phyloP scores from a whole-genome alignment of 2,888 invertebrate species.

The Troides aeacus region DNA sequence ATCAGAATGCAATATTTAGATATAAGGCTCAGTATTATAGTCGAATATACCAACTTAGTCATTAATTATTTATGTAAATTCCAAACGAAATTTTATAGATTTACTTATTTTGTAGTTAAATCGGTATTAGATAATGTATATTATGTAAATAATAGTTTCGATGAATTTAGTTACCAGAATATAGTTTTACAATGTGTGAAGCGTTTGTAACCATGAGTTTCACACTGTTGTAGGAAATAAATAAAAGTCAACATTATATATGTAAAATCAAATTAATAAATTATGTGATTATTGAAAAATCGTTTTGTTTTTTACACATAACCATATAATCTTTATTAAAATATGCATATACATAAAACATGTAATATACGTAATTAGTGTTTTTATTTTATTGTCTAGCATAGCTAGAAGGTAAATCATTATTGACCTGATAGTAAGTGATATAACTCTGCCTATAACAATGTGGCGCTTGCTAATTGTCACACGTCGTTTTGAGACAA shows the following conservation, averaged over 20 bases:
- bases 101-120: constrained; percentile 40
- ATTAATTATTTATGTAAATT: constrained; percentile 73
- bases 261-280: constrained; percentile 64
- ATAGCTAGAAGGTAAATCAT: no score
- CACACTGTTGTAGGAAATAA: constrained; percentile 15
- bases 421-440: no score
- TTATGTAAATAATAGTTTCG: constrained; percentile 56
- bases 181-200: constrained; percentile 19
- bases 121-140: constrained; percentile 51
- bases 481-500: no score
- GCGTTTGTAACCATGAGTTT: background rate
- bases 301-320: constrained; percentile 31
- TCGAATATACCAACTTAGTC: constrained; percentile 62
- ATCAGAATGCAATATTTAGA: constrained; percentile 79
- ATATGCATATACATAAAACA: no score
- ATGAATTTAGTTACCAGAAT: constrained; percentile 21
- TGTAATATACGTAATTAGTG: no score
- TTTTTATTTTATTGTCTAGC: no score
- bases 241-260: constrained; percentile 36
- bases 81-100: constrained; percentile 60
- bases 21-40: constrained; percentile 75
- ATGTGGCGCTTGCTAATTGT: no score
- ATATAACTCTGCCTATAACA: no score
- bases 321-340: background rate
- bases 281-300: constrained; percentile 66